Evolutionary conservation across 2,113 vertebrate species (phyloP), one percentile per base, ranked within the genome.

Genomic region (Bagarius yarrelli): DNA sequence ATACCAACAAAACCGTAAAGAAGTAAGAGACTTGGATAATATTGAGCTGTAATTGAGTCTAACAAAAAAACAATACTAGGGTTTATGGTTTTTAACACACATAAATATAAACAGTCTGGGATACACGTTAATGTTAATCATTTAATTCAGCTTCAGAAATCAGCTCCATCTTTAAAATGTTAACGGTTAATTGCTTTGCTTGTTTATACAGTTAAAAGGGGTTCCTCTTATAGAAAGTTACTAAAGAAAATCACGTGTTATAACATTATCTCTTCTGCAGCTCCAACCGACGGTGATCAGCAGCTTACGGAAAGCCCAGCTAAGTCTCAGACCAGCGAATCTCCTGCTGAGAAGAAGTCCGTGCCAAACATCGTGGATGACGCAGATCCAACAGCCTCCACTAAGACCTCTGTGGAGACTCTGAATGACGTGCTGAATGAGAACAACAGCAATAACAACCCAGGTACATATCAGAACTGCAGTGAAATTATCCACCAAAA

Each of bases 361-460:
- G 88, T 89, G 27, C 60, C 82, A 16, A 52, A 25, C 2, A 2
- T 72, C 21, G 60, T 83, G n/a, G n/a, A 15, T 57, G 84, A 81
- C 13, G 57, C 8, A 12, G 86, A 91, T 44, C 73, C 70, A 1
- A 4, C 0, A 0, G 53, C 36, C 71, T 91, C 92, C 86, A 89
- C 75, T 80, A 85, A 91, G 61, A 94, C 91, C 50, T 91, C 89
- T 0, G 73, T 87, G 60, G 93, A 93, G 57, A 88, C 91, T 4
- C 81, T 91, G 82, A 91, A 90, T 83, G 90, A 91, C 34, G 59
- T 55, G 40, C 52, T 74, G 5, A 92, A 91, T 6, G 87, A 90
- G 75, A 92, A 90, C 87, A 92, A 91, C 87, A 93, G 87, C 85
- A 92, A 89, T 87, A 88, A 85, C 52, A 60, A 53, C 11, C 34